phyloP scores from a whole-genome alignment of 2,888 invertebrate genomes.

The Luperina nickerlii region DNA sequence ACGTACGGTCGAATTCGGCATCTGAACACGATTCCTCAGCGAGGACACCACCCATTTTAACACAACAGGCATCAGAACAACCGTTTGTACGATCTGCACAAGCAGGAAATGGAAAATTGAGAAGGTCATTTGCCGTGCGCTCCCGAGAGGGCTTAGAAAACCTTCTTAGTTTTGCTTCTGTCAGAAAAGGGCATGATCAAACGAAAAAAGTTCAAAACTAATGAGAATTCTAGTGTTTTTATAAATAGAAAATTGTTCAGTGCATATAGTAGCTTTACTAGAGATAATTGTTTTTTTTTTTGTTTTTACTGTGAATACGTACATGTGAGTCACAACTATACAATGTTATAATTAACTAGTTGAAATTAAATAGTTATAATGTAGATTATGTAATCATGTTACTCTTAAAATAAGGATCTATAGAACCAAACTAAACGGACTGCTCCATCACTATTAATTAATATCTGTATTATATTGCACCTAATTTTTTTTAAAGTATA shows the following conservation, averaged over 20 bases:
- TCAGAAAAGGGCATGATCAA: conserved; percentile 80
- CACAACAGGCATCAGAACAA: conserved; percentile 78
- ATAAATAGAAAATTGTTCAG: conserved; percentile 48
- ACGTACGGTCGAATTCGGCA: conserved; percentile 76
- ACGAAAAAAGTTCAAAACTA: conserved; percentile 76
- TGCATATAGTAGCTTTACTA: conserved; percentile 60
- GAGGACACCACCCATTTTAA: conserved; percentile 67
- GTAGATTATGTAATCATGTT: conserved; percentile 15
- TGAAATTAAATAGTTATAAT: conserved; percentile 29
- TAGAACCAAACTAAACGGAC: conserved; percentile 18
- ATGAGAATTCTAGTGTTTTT: conserved; percentile 46
- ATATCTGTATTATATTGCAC: conserved; percentile 42
- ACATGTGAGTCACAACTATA: conserved; percentile 40
- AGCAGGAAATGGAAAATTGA: conserved; percentile 82
- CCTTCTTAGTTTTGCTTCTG: conserved; percentile 80
- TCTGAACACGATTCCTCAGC: conserved; percentile 69
- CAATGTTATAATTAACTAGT: conserved; percentile 28
- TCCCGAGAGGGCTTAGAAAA: conserved; percentile 87
- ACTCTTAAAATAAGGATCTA: conserved; percentile 12
- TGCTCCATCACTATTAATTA: conserved; percentile 31
- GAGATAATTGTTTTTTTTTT: conserved; percentile 31
- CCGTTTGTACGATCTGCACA: conserved; percentile 80
- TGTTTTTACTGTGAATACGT: conserved; percentile 36
- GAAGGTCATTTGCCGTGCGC: conserved; percentile 86
- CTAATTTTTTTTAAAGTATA: conserved; percentile 44